phyloP scores from a whole-genome alignment of 2,888 invertebrate genomes.

The Melipona beecheii region DNA sequence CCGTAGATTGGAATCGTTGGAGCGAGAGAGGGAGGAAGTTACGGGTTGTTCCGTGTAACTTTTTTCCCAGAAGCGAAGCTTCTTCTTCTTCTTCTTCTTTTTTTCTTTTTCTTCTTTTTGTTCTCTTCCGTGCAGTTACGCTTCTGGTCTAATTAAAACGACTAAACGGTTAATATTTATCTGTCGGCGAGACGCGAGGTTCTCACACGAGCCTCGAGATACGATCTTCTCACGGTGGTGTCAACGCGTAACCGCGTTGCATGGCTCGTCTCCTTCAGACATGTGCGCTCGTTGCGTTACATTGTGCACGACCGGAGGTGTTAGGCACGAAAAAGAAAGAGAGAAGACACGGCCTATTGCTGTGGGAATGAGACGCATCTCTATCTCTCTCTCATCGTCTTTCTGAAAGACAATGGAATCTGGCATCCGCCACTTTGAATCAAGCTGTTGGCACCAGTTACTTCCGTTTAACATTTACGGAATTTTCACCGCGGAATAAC shows the following conservation, averaged over 20 bases:
- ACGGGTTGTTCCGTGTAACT: not conserved
- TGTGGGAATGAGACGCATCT: slow-evolving; percentile 42
- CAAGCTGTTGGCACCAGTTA: slow-evolving; percentile 27
- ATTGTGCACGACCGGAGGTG: slow-evolving; percentile 50
- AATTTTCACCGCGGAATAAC: slow-evolving; percentile 24
- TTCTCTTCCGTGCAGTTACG: slow-evolving; percentile 8
- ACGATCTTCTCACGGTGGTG: slow-evolving; percentile 54
- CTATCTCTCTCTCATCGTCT: slow-evolving; percentile 10
- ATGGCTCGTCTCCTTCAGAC: slow-evolving; percentile 7
- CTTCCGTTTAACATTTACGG: slow-evolving; percentile 20
- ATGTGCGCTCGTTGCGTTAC: slow-evolving; percentile 52
- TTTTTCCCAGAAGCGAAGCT: not conserved
- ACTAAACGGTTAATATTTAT: slow-evolving; percentile 16
- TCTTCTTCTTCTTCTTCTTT: not conserved
- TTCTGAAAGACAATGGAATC: slow-evolving; percentile 58
- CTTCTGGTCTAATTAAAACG: slow-evolving; percentile 23
- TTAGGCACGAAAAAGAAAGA: slow-evolving; percentile 46
- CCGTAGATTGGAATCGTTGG: not conserved
- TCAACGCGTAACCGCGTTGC: slow-evolving; percentile 45
- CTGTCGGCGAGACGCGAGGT: not conserved
- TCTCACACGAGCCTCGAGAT: slow-evolving; percentile 16
- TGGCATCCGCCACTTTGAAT: slow-evolving; percentile 57
- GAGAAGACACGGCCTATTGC: slow-evolving; percentile 8
- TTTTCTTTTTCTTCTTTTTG: too few species aligned
- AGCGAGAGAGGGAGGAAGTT: too few species aligned